These are phyloP conservation scores for Eupithecia centaureata DNA, from an alignment of 2,888 invertebrate genomes.

Conservation along the genomic window DNA sequence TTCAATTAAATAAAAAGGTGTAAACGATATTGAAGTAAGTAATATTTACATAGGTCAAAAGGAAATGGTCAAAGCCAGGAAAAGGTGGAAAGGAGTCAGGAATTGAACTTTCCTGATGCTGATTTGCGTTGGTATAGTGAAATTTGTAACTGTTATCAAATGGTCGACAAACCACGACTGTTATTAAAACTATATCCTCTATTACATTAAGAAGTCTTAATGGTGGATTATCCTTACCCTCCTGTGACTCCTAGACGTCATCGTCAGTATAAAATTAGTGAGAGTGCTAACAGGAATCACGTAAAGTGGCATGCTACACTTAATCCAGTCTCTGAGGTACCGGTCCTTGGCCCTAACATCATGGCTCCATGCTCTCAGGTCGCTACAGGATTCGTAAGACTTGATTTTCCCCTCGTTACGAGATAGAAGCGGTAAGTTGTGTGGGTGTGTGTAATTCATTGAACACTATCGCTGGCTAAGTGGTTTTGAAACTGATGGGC, in stretches of 20 bases:
- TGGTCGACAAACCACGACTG: not conserved
- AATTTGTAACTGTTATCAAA: not conserved
- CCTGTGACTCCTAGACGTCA: conserved; percentile 62
- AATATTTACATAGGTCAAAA: too few relatives aligned
- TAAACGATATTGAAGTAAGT: too few relatives aligned
- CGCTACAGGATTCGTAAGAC: conserved; percentile 79
- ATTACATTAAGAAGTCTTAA: not conserved
- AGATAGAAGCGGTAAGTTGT: conserved; percentile 57
- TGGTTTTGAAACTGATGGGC: conserved; percentile 40
- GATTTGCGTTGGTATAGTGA: not conserved
- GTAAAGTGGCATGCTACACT: conserved; percentile 68
- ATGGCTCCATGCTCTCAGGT: conserved; percentile 84
- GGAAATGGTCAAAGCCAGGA: too few relatives aligned
- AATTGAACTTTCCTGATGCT: not conserved
- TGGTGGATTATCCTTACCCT: conserved; percentile 51
- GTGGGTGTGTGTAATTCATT: conserved; percentile 60
- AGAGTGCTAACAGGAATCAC: conserved; percentile 61
- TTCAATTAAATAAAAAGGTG: too few relatives aligned
- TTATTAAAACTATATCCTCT: not conserved
- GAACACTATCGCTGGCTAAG: conserved; percentile 47
- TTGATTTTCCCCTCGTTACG: conserved; percentile 83
- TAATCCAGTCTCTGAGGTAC: conserved; percentile 78
- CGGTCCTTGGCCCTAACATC: conserved; percentile 57
- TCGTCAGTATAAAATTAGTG: conserved; percentile 56
- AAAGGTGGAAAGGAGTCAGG: not conserved